phyloP scores from a whole-genome alignment of 2,797 vertebrate species.

The Propithecus perrieri region DNA sequence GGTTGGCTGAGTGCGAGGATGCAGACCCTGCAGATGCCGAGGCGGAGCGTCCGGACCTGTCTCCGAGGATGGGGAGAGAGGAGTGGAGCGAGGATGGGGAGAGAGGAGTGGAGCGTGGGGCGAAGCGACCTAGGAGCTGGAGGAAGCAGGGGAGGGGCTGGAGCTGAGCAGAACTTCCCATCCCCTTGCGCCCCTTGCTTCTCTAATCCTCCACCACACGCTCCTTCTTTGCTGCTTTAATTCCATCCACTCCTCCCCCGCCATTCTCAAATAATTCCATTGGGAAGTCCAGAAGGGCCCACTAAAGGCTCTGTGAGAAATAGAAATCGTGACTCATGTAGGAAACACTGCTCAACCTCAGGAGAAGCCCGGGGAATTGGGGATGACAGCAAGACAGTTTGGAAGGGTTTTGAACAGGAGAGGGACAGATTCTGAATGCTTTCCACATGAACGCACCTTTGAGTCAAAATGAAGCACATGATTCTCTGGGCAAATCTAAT shows the following conservation, averaged over 20 bases:
- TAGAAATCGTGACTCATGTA: background rate
- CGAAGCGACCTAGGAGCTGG: background rate
- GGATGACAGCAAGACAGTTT: background rate
- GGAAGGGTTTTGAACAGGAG: background rate
- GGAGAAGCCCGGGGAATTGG: background rate
- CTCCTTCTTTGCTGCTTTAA: background rate
- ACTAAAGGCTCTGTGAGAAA: background rate
- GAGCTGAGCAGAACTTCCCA: background rate
- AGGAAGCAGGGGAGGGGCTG: background rate
- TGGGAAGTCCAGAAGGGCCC: background rate
- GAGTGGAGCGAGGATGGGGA: background rate
- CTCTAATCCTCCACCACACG: background rate
- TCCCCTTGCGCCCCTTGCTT: background rate
- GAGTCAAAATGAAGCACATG: background rate
- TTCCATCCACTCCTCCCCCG: background rate
- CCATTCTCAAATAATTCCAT: background rate
- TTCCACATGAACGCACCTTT: background rate
- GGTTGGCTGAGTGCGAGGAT: background rate
- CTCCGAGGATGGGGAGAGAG: background rate
- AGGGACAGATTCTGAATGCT: background rate
- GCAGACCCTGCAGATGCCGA: background rate
- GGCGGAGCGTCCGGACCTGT: background rate
- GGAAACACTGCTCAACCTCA: background rate
- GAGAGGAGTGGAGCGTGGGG: background rate
- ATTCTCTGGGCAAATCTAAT: background rate